Conservation (phyloP, 2,888 invertebrate species). For the Drosophila fungiperda region DNA sequence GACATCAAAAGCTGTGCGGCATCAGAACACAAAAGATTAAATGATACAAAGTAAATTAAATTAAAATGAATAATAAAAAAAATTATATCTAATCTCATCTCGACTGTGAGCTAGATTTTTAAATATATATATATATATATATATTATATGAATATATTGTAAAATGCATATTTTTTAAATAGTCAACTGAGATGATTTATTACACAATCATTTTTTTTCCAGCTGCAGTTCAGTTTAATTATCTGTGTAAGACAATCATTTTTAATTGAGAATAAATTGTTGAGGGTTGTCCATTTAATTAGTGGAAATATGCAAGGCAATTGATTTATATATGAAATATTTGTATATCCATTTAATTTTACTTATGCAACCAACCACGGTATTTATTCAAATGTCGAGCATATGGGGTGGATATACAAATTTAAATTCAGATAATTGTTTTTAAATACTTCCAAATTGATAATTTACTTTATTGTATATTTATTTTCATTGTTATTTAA, state of each 20-base stretch:
- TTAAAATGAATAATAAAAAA: neutral
- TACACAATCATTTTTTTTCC: neutral
- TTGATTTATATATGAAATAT: neutral
- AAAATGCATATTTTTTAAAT: neutral
- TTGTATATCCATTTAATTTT: neutral
- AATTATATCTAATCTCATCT: neutral
- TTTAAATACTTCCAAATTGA: neutral
- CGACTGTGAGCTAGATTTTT: neutral
- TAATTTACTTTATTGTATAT: neutral
- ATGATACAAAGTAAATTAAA: neutral
- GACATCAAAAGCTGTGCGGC: neutral
- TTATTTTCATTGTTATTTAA: neutral
- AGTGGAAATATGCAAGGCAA: neutral
- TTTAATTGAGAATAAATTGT: too few species aligned
- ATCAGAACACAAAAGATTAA: neutral
- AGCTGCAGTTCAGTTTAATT: neutral
- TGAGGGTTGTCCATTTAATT: neutral
- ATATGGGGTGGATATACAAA: neutral
- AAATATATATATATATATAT: neutral
- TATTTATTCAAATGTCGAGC: neutral
- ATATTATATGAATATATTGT: neutral
- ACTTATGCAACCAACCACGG: neutral
- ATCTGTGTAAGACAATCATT: neutral
- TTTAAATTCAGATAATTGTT: neutral
- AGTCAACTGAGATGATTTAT: neutral